Base-by-base conservation (phyloP, 2,797 vertebrate genomes). In the Pteronotus mesoamericanus region DNA sequence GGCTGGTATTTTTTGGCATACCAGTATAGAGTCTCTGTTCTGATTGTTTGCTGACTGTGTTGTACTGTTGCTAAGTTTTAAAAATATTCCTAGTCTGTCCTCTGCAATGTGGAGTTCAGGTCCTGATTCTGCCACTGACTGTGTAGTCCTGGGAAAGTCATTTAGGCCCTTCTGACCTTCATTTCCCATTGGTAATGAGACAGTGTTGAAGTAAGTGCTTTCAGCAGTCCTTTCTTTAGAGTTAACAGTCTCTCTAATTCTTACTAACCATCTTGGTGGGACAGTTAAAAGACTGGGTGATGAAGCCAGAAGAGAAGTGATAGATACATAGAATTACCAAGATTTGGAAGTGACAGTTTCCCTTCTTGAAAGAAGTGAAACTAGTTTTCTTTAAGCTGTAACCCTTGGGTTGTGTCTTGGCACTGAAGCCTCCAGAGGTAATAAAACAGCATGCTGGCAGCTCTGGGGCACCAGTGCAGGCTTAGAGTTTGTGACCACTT, bases 381-480 rank as follows among this genome's bases (percentile, higher is more conserved):
- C 15, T 37, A 11, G 12, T 61, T 90, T 61, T 69, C 57, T 69
- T 34, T 46, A 69, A 66, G 21, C 37, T 90, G 29, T 83, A 86
- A 66, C 37, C 94, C 72, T 59, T 55, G 14, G 2, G 32, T 44
- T 95, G 26, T 80, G 46, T 90, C 78, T 95, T 92, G 78, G 82
- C 74, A 80, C 4, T 2, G 29, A 92, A 66, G 0, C 42, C 92
- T 94, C 37, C 74, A 61, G 53, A 92, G 55, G 53, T 44, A 95
- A 85, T 96, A 94, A 97, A 97, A 96, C 53, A 86, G 74, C 57
- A 59, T 59, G 46, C 51, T 86, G 72, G 95, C 74, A 92, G 88
- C 91, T 6, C 2, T 34, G 51, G 95, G 77, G 64, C 71, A 92
- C 39, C 75, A 89, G 74, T 91, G 86, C 51, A 51, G 86, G 59